Base-by-base conservation (phyloP, 2,888 invertebrate species). In the Xiphydria camelus region DNA sequence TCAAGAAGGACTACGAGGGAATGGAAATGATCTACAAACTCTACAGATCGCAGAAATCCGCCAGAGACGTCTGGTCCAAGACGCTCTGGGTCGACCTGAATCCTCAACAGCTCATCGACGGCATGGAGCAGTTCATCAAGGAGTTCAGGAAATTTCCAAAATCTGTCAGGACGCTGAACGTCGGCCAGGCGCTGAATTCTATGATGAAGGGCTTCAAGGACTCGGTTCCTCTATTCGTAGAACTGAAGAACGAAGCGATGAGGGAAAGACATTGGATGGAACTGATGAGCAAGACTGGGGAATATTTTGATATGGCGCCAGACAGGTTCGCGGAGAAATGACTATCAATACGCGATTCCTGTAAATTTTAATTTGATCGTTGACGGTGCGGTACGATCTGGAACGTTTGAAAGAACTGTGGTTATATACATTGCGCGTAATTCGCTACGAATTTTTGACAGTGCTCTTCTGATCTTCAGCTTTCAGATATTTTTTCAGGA, bases 231-330 rank as follows among this genome's bases (percentile, higher is more conserved):
- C 77, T 95, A 34, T 94, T 94, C 85, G 89, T 92, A 3, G 90
- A 92, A 29, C 76, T 96, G 39, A 95, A 94, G 74, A 90, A 93
- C 68, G 93, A 94, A 64, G 92, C 94, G 0, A 82, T 96, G 73
- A 79, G 93, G 6, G 90, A 91, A 57, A 81, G 94, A 7, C 95
- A 96, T 76, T 96, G 95, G 95, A 83, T 85, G 57, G 85, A 89
- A 60, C 78, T 95, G 34, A 94, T 95, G 94, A 77, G 77, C 2
- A 91, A 90, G 75, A 95, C 94, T 9, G 87, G 88, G 70, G 78
- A 62, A 61, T 78, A 82, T 50, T 94, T 94, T 70, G 93, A 94
- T 64, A 93, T 94, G 88, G 82, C 89, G 2, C 86, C 91, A 2
- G 88, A 91, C 14, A 73, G 68, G 74, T 75, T 42, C 45, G 70